Conservation (phyloP, 2,888 invertebrate genomes). For the Ephialtes manifestator region DNA sequence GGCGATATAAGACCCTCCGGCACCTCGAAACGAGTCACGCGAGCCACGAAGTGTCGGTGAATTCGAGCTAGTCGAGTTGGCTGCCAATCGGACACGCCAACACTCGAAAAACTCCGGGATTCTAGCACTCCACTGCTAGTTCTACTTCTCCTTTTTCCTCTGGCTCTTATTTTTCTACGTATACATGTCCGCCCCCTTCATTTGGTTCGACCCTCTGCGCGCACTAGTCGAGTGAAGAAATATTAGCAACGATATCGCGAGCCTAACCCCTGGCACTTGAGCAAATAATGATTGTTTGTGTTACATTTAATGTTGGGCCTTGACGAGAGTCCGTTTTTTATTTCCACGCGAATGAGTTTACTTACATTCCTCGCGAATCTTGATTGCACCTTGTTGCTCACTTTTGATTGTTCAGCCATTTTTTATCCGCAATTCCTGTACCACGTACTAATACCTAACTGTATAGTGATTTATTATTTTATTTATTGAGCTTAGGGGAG, state of each 20-base stretch:
- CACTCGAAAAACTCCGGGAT: conserved; percentile 63
- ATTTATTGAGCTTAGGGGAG: background rate
- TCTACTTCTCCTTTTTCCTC: background rate
- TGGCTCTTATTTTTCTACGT: conserved; percentile 56
- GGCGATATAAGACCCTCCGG: conserved; percentile 58
- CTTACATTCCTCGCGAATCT: conserved; percentile 36
- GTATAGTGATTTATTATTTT: conserved; percentile 3
- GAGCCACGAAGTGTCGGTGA: conserved; percentile 60
- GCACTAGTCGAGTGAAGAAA: conserved; percentile 59
- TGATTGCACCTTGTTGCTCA: conserved; percentile 6
- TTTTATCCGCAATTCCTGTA: conserved; percentile 5
- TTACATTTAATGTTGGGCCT: conserved; percentile 49
- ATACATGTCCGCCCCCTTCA: conserved; percentile 60
- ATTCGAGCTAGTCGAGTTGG: conserved; percentile 42
- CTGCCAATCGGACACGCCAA: conserved; percentile 50
- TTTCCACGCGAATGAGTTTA: conserved; percentile 32
- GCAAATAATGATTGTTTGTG: conserved; percentile 62
- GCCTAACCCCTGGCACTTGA: conserved; percentile 45
- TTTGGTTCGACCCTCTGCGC: conserved; percentile 36
- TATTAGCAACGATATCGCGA: conserved; percentile 59
- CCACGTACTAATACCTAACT: background rate
- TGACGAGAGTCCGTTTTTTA: conserved; percentile 19
- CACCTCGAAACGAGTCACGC: conserved; percentile 63
- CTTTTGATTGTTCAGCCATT: background rate
- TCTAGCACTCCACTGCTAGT: conserved; percentile 46